Base-by-base conservation (phyloP, 2,797 vertebrate species). In the Denticeps clupeoides region DNA sequence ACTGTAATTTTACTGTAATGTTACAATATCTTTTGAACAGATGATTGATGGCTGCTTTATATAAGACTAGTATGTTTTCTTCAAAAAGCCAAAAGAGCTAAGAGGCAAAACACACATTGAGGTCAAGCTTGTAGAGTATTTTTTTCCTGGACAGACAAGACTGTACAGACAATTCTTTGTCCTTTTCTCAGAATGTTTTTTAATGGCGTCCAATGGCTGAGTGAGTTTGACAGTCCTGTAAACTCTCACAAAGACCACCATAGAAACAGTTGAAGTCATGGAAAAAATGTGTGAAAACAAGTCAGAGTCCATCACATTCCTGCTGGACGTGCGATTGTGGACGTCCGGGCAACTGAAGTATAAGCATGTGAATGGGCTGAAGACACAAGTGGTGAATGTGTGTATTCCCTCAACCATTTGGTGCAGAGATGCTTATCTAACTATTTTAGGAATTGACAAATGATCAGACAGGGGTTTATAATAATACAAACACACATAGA, bases 141-240 rank as follows among this genome's bases (percentile, higher is more conserved):
- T 13, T n/a, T 47, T 16, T 12, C 21, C 2, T 5, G 41, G 44
- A 53, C 37, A 40, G 37, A 35, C 47, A n/a, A n/a, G n/a, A n/a
- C 27, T 23, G 8, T 9, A 42, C 52, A 21, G 16, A 16, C 41
- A 25, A 8, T 35, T 22, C 62, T 63, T 63, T 43, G 54, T 62
- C 67, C 60, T 64, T 62, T 70, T 56, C n/a, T 24, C 46, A 59
- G 57, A 67, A 63, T 75, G 73, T 71, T 68, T 60, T 29, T 62
- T 58, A 71, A 72, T 68, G 76, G 67, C 75, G 63, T n/a, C n/a
- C n/a, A n/a, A 63, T 40, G 48, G 52, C 63, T 67, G 65, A 76
- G 68, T 68, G 61, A 67, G 60, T 68, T 63, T 49, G 65, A 74
- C 53, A 53, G 26, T 22, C 27, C 24, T 48, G 41, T 59, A 64